Evolutionary conservation across 2,888 invertebrate genomes (phyloP), one percentile per base, ranked within the genome.

Genomic region (Heliconius aoede): DNA sequence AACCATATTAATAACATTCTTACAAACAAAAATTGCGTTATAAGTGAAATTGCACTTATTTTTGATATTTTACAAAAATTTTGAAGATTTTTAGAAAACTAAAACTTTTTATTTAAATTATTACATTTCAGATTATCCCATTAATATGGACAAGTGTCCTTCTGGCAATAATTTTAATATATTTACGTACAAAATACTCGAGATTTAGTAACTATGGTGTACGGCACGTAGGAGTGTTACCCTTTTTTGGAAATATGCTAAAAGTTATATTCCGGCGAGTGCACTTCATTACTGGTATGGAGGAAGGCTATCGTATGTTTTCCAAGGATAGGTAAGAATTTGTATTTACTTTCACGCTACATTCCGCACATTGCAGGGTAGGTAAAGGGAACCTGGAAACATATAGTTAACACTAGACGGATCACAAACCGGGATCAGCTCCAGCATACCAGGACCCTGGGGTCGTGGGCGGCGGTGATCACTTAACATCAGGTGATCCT

Each of bases 211-310:
- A 78, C 2, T 26, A 79, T 76, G 91, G 89, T 0, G 85, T 92
- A 15, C 90, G 88, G 76, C 79, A 84, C 55, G 60, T 84, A 0
- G 80, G 76, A 9, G 83, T 86, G 0, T 3, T 89, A 1, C 89
- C 90, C 0, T 3, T 88, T 0, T 3, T 91, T 4, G 91, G 91
- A 0, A 88, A 89, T 80, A 87, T 90, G 87, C n/a, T 76, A 1
- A 77, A 78, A 3, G 46, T 86, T 0, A 1, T 88, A 0, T 46
- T 87, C 0, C 81, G 84, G 1, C 30, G 26, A 18, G 83, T 84
- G 1, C 85, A 86, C 65, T 78, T 84, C 21, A 64, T 81, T 55
- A 82, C 85, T 1, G 76, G 85, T 21, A 8, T 88, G 0, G 4
- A 76, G 1, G 81, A 79, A 0, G 55, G 82, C 2, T 91, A 90